Conservation (phyloP, 2,888 invertebrate genomes). For the Cerastis leucographa region DNA sequence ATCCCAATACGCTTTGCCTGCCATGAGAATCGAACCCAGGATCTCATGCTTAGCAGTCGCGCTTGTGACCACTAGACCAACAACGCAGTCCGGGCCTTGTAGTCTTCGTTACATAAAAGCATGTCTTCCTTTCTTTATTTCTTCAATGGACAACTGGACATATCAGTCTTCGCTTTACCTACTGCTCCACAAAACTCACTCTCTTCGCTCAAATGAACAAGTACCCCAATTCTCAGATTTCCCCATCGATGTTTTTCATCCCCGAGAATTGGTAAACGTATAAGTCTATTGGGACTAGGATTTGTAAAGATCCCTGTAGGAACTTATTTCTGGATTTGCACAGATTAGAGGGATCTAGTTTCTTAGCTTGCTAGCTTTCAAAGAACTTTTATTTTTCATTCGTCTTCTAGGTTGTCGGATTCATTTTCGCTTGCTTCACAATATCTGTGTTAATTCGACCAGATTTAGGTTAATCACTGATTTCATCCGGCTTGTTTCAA, state of each 20-base stretch:
- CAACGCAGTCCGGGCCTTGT: background rate
- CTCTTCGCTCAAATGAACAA: no score
- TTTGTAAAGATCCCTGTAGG: conserved; percentile 34
- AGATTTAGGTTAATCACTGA: background rate
- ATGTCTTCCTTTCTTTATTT: background rate
- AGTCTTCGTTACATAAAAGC: background rate
- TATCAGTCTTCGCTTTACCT: background rate
- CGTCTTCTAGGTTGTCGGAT: background rate
- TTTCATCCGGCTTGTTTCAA: background rate
- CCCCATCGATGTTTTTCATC: background rate
- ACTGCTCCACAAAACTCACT: background rate
- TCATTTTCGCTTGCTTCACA: background rate
- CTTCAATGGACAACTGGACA: background rate
- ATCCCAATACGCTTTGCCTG: no score
- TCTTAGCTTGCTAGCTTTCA: conserved; percentile 20
- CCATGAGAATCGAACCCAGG: no score
- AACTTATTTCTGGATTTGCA: conserved; percentile 21
- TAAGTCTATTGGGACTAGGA: conserved; percentile 1
- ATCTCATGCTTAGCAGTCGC: no score
- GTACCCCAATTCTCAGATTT: background rate
- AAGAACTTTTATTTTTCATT: conserved; percentile 14
- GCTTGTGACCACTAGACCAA: no score
- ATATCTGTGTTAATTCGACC: background rate
- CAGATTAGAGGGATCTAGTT: conserved; percentile 13
- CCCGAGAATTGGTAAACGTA: background rate